These are phyloP conservation scores for Esox niger DNA, from an alignment of 2,113 vertebrate genomes.

Conservation along the genomic window DNA sequence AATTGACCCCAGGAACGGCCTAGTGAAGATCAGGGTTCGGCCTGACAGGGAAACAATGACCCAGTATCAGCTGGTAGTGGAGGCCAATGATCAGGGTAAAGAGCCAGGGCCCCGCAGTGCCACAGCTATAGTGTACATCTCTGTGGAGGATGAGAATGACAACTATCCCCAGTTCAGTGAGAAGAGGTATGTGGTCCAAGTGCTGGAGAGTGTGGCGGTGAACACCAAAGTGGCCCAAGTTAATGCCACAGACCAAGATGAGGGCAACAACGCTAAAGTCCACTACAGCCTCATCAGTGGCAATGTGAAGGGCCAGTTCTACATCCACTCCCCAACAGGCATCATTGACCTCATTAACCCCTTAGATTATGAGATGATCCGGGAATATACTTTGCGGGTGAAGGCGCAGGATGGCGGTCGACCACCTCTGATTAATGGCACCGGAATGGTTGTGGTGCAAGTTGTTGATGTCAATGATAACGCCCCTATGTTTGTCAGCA, in stretches of 20 bases:
- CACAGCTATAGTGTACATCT: conserved; percentile 80
- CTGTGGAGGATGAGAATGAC: conserved; percentile 85
- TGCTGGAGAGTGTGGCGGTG: conserved; percentile 75
- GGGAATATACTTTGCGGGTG: conserved; percentile 81
- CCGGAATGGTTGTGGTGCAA: conserved; percentile 82
- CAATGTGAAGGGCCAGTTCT: conserved; percentile 85
- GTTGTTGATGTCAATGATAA: conserved; percentile 87
- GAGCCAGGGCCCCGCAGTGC: conserved; percentile 80
- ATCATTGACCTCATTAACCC: conserved; percentile 82
- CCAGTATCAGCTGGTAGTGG: conserved; percentile 79
- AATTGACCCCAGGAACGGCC: conserved; percentile 79
- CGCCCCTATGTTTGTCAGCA: conserved; percentile 87
- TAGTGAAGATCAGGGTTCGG: conserved; percentile 74
- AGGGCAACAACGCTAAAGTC: conserved; percentile 81
- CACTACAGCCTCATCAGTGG: conserved; percentile 88
- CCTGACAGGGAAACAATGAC: conserved; percentile 79
- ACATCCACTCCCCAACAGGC: conserved; percentile 81
- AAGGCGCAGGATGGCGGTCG: conserved; percentile 87
- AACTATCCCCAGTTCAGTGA: conserved; percentile 87
- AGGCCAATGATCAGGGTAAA: conserved; percentile 85
- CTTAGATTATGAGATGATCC: conserved; percentile 82
- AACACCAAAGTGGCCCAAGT: conserved; percentile 81
- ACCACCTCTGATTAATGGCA: conserved; percentile 83
- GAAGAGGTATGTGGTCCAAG: conserved; percentile 81
- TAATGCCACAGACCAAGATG: conserved; percentile 80